Evolutionary conservation across 2,113 vertebrate species (phyloP), one percentile per base, ranked within the genome.

Genomic region (Centrocercus urophasianus): DNA sequence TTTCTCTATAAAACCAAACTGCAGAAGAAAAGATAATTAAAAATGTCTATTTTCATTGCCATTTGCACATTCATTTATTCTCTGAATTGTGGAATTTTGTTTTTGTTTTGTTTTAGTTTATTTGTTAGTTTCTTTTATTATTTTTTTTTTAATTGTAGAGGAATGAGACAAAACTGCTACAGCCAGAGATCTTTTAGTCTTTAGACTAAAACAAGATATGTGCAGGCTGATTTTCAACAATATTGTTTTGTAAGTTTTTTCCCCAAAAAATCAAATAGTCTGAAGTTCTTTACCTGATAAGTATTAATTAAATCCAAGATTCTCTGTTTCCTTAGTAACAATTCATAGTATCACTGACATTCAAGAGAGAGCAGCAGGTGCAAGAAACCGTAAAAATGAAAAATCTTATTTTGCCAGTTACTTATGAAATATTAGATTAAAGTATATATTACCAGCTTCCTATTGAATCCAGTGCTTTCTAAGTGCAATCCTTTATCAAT

Each of bases 291-390:
- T 92, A 95, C 84, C 73, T 92, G 81, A 72, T 70, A 89, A 86
- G 65, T 67, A 52, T 76, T 90, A 89, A 96, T 92, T 90, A 94
- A 94, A 95, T 92, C 52, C 63, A 79, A 72, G 77, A 66, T 57
- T 84, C 67, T 95, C 65, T 76, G 89, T 96, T 96, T 94, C 96
- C 95, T 80, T 95, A 93, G 79, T 69, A 96, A 96, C 92, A 54
- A 72, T 91, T 94, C 72, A 67, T 32, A 66, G 32, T 36, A 93
- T 72, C 84, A 86, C 75, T 67, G 90, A 20, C 45, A 78, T 83
- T 84, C 42, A 54, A 89, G 72, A 67, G 16, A 63, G 42, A 93
- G 57, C 60, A 96, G 75, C 85, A 95, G 82, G 75, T 94, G 70
- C 83, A 90, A 83, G 67, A 88, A 94, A 77, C 7, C 48, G 38